Conservation (phyloP, 2,888 invertebrate genomes). For the Drosophila antonietae region DNA sequence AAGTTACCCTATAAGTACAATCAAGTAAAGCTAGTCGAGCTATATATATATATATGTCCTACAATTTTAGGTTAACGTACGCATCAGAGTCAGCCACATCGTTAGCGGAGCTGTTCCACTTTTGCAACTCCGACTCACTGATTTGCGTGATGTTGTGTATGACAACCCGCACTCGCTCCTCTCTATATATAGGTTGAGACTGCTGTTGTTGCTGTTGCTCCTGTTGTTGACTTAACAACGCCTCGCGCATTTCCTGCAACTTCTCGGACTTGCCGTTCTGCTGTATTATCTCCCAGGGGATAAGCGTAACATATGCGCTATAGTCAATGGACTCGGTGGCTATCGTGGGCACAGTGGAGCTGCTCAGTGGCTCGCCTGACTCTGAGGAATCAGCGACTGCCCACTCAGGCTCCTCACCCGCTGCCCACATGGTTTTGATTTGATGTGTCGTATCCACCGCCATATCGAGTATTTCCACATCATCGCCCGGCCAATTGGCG, state of each 20-base stretch:
- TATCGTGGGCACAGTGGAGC: conserved; percentile 32
- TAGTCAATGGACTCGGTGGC: conserved; percentile 62
- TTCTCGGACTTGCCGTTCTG: conserved; percentile 78
- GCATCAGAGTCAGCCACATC: conserved; percentile 65
- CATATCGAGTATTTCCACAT: conserved; percentile 73
- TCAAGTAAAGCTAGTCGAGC: not conserved
- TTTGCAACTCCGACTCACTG: conserved; percentile 83
- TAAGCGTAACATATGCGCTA: conserved; percentile 67
- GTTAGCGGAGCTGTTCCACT: conserved; percentile 58
- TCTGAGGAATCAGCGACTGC: conserved; percentile 63
- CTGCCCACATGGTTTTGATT: conserved; percentile 52
- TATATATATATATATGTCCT: conserved; percentile 13
- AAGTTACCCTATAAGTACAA: not conserved
- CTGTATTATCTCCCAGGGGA: conserved; percentile 81
- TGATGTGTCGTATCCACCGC: conserved; percentile 50
- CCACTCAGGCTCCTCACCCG: conserved; percentile 60
- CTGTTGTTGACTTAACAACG: conserved; percentile 53
- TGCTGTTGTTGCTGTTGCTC: conserved; percentile 28
- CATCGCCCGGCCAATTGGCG: conserved; percentile 58
- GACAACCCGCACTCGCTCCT: conserved; percentile 87
- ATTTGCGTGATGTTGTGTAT: conserved; percentile 89
- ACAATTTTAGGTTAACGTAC: conserved; percentile 82
- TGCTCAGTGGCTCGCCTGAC: conserved; percentile 37
- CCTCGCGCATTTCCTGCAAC: conserved; percentile 58
- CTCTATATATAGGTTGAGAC: conserved; percentile 65